Percentiles rank a stretch among this genome's conserved stretches.
Evolutionary conservation across 2,113 vertebrate genomes (phyloP).

Genomic region (Seriola rivoliana): DNA sequence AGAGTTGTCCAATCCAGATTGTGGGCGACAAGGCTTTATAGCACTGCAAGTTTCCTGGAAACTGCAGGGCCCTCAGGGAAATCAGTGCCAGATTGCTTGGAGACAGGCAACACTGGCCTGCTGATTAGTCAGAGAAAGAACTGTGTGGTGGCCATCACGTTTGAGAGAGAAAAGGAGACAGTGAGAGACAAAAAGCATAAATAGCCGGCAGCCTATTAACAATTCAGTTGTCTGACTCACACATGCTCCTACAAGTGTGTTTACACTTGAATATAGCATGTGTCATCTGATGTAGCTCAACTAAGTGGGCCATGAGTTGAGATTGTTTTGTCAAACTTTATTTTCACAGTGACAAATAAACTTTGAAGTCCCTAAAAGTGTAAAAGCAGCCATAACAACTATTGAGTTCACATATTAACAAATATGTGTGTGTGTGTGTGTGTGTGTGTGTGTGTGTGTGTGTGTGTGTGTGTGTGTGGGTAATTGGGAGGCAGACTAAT

Average conservation of each 20-base stretch:
- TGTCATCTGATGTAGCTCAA: not conserved
- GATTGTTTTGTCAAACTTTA: not conserved
- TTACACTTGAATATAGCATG: not conserved
- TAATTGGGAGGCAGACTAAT: not conserved
- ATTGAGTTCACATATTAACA: not conserved
- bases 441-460: too few species aligned
- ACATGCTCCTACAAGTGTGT: not conserved
- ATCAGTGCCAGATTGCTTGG: conserved; percentile 59
- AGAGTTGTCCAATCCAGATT: conserved; percentile 39
- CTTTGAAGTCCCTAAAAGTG: not conserved
- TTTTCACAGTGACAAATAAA: not conserved
- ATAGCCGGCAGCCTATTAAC: conserved; percentile 21
- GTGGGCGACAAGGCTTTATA: conserved; percentile 14
- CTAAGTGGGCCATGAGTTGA: not conserved
- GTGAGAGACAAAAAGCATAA: not conserved
- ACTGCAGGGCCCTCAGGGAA: conserved; percentile 58
- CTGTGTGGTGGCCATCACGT: conserved; percentile 12
- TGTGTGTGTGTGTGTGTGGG: too few species aligned
- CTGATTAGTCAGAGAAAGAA: conserved; percentile 36
- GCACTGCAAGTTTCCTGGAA: conserved; percentile 50
- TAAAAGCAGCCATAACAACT: not conserved
- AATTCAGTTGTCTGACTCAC: conserved; percentile 13
- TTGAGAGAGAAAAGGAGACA: not conserved
- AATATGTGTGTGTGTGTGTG: too few species aligned
- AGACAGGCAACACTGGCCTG: conserved; percentile 45